Conservation (phyloP, 1,140 invertebrate genomes). For the Anastrepha ludens region DNA sequence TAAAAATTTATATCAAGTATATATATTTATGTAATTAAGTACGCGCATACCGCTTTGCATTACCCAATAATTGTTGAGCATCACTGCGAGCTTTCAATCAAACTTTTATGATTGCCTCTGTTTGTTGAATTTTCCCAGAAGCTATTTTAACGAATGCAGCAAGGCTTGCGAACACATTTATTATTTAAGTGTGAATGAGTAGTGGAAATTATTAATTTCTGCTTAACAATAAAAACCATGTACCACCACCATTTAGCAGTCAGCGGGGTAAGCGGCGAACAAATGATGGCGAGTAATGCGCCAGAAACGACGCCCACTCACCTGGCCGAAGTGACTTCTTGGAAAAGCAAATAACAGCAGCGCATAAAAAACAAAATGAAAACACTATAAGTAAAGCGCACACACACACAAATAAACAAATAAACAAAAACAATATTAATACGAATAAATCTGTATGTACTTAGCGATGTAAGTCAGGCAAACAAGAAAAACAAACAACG, state of each 20-base stretch:
- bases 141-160: background rate
- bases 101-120: too few relatives aligned
- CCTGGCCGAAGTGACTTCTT: background rate
- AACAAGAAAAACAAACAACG: background rate
- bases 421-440: background rate
- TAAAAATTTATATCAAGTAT: too few relatives aligned
- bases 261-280: background rate
- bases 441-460: background rate
- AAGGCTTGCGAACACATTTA: background rate
- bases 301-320: constrained; percentile 23
- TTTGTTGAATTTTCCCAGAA: background rate
- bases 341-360: background rate
- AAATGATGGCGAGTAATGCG: constrained; percentile 1
- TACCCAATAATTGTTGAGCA: too few relatives aligned
- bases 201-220: background rate
- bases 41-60: too few relatives aligned
- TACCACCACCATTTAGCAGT: too few relatives aligned
- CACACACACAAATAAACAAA: background rate
- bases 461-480: background rate
- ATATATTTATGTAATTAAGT: too few relatives aligned
- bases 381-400: background rate
- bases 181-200: background rate
- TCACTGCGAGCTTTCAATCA: too few relatives aligned
- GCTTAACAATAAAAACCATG: background rate
- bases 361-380: background rate